phyloP scores from a whole-genome alignment of 64 coral and sea anemone species.

The Cladopsammia gracilis region DNA sequence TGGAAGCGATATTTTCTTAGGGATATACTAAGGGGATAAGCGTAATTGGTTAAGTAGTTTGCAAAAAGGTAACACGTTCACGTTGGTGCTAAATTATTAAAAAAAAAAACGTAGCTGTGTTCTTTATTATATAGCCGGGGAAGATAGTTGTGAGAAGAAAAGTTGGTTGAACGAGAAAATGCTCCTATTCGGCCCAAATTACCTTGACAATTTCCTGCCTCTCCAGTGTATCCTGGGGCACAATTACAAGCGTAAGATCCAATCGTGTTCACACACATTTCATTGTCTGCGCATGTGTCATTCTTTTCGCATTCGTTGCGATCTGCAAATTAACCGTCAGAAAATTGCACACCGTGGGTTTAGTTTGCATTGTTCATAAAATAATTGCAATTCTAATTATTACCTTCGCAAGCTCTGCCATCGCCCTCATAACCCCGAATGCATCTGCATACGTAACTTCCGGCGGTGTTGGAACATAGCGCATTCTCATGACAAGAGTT shows the following conservation, averaged over 20 bases:
- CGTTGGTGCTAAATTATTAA: too few species aligned
- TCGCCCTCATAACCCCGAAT: conserved; percentile 42
- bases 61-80: too few species aligned
- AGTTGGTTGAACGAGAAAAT: too few species aligned
- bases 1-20: too few species aligned
- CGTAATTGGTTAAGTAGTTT: too few species aligned
- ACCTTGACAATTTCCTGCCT: conserved; percentile 29
- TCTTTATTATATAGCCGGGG: too few species aligned
- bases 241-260: conserved; percentile 16
- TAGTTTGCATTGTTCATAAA: too few species aligned
- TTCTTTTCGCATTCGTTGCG: conserved; percentile 5
- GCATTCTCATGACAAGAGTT: conserved; percentile 29
- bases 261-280: neutral
- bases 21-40: too few species aligned
- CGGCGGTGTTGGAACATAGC: conserved; percentile 18
- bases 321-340: neutral
- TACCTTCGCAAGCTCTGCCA: conserved; percentile 40
- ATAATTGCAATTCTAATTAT: too few species aligned
- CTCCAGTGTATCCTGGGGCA: conserved; percentile 25
- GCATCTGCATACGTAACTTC: conserved; percentile 42
- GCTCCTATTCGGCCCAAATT: neutral
- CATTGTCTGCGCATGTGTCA: conserved; percentile 26
- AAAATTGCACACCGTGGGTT: too few species aligned
- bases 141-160: too few species aligned
- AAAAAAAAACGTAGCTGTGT: too few species aligned